These are phyloP conservation scores for Ophiodon elongatus DNA, from an alignment of 2,113 vertebrate genomes.

Conservation along the genomic window DNA sequence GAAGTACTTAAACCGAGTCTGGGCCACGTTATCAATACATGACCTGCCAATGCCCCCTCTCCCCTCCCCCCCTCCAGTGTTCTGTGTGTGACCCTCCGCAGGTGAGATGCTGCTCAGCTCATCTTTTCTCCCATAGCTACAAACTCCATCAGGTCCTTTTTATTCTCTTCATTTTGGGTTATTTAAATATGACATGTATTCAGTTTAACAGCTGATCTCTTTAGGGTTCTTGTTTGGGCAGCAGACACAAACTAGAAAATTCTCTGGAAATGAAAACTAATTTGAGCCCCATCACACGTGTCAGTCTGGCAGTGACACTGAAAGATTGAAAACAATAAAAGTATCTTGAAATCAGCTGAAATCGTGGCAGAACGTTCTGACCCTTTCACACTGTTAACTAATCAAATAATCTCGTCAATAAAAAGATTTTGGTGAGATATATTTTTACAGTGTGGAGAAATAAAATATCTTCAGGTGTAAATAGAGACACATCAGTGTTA, in stretches of 20 bases:
- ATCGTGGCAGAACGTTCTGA: not conserved
- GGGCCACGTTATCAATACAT: not conserved
- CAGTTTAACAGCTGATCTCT: too few species aligned
- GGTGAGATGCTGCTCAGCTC: constrained; percentile 32
- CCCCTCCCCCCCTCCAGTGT: not conserved
- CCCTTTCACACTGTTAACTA: not conserved
- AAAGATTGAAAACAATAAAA: not conserved
- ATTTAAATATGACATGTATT: not conserved
- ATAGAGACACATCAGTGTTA: not conserved
- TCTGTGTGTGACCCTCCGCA: constrained; percentile 6
- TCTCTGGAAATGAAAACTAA: too few species aligned
- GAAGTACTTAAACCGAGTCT: not conserved
- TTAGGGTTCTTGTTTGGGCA: too few species aligned
- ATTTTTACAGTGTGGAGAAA: not conserved
- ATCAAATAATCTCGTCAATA: too few species aligned
- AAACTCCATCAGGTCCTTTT: not conserved
- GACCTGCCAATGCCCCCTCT: not conserved
- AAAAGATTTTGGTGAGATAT: not conserved
- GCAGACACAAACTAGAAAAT: too few species aligned
- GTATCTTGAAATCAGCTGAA: not conserved
- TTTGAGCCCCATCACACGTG: not conserved
- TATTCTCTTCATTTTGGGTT: not conserved
- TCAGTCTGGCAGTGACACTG: not conserved
- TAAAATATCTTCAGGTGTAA: too few species aligned
- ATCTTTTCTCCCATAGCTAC: not conserved